These are phyloP conservation scores for Sarcophaga bullata DNA, from an alignment of 1,140 invertebrate genomes.

Conservation along the genomic window DNA sequence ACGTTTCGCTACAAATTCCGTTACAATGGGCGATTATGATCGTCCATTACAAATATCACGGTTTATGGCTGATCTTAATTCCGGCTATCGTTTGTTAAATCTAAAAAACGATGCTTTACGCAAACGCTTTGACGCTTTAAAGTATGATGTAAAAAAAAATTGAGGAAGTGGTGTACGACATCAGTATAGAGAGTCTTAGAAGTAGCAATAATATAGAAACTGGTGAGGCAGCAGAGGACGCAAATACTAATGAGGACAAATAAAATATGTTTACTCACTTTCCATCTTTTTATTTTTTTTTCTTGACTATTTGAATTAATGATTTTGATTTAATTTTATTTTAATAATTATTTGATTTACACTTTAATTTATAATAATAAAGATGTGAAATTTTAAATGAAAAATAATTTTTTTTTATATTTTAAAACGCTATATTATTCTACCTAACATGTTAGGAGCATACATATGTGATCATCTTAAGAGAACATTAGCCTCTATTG, in stretches of 20 bases:
- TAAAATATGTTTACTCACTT: background rate
- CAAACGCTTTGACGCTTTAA: constrained; percentile 89
- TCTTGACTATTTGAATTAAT: background rate
- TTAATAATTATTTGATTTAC: background rate
- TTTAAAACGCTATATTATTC: too few relatives aligned
- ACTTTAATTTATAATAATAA: background rate
- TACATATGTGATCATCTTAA: too few relatives aligned
- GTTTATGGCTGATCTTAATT: constrained; percentile 87
- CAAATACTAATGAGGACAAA: constrained; percentile 2
- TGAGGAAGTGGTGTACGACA: constrained; percentile 94
- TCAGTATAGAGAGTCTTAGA: constrained; percentile 83
- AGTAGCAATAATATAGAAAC: constrained; percentile 22
- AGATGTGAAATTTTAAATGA: background rate
- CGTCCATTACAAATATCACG: constrained; percentile 83
- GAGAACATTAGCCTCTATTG: too few relatives aligned
- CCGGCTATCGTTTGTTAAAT: constrained; percentile 88
- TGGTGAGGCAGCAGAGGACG: constrained; percentile 26
- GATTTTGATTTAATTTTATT: background rate
- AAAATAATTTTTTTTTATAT: too few relatives aligned
- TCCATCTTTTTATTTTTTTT: background rate
- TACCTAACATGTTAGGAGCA: too few relatives aligned
- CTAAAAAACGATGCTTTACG: constrained; percentile 90
- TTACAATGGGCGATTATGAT: constrained; percentile 85
- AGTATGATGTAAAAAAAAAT: constrained; percentile 96
- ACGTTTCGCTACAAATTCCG: constrained; percentile 87